Base-by-base conservation (phyloP, 1,140 invertebrate genomes). In the Centruroides sculpturatus region DNA sequence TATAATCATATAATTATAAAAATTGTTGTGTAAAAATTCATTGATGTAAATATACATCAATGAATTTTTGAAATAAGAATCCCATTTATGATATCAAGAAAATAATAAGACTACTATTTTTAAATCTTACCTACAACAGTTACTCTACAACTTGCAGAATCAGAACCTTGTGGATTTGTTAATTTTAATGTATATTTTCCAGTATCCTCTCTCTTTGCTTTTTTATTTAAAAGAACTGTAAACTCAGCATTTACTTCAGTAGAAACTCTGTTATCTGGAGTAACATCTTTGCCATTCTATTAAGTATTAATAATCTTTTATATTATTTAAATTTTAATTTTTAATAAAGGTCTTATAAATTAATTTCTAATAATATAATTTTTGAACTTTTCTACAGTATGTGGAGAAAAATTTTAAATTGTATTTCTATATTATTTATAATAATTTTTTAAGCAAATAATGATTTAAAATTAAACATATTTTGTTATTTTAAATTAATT, bases 181-280 rank as follows among this genome's bases (percentile, higher is more conserved):
- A 99, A 77, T 66, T 87, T 85, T 56, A 98, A 86, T 1, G 85
- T 89, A 72, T 98, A 99, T 47, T 83, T 86, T 54, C 95, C 95
- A 54, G 87, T 85, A 72, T 98, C 95, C 6, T 80, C 83, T 63
- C 92, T 80, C 71, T 92, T 89, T 1, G 92, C 92, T 58, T 81
- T 85, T 69, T 87, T 90, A 72, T 97, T 97, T 47, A 81, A 75
- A 71, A 92, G 90, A 35, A 90, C 79, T 0, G 89, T 90, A 36
- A 86, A 79, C 51, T 83, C 82, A 54, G 90, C 85, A 12, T 78
- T 83, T 0, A 88, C 92, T 57, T 93, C 88, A 72, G 93, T 89
- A 63, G 85, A 84, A 63, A 97, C 87, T 56, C 93, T 83, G 35
- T 86, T 82, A 70, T 89, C 86, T 3, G 82, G 79, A 64, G 80